A percentile compares a stretch with the other conserved stretches of the same genome.
Evolutionary conservation across 2,888 invertebrate species (phyloP).

Genomic region (Odontocerum albicorne): DNA sequence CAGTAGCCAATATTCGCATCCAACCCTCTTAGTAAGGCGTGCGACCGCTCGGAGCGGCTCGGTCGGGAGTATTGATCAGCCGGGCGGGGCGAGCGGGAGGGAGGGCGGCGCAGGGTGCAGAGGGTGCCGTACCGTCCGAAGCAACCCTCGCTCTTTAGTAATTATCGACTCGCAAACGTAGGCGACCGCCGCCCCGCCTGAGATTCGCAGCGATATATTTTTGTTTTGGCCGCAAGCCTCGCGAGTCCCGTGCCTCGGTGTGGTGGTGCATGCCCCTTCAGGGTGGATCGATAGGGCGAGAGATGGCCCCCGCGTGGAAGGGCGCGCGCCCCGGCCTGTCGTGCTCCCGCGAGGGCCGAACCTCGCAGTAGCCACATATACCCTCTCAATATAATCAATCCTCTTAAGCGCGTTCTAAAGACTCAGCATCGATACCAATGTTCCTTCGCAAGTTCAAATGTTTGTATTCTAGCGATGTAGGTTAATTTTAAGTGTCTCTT

Average conservation of each 20-base stretch:
- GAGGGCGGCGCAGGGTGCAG: slow-evolving; percentile 10
- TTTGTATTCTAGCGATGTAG: slow-evolving; percentile 35
- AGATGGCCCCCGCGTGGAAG: not conserved
- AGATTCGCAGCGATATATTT: slow-evolving; percentile 3
- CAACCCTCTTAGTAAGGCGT: too few relatives aligned
- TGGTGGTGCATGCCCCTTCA: too few relatives aligned
- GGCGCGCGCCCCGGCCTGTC: not conserved
- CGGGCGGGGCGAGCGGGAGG: slow-evolving; percentile 7
- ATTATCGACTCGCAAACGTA: slow-evolving; percentile 25
- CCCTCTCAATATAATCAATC: not conserved
- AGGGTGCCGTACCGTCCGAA: slow-evolving; percentile 9
- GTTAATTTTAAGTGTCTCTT: slow-evolving; percentile 19
- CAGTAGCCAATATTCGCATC: not conserved
- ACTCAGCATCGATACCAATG: slow-evolving; percentile 21
- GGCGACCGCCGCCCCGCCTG: slow-evolving; percentile 6
- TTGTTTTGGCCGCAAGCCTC: slow-evolving; percentile 10
- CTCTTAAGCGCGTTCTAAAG: slow-evolving; percentile 7
- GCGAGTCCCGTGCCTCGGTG: too few relatives aligned
- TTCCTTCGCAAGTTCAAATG: slow-evolving; percentile 36
- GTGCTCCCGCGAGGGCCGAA: not conserved
- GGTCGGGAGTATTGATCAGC: slow-evolving; percentile 27
- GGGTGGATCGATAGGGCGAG: not conserved
- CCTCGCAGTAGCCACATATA: not conserved
- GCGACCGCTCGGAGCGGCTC: slow-evolving; percentile 7
- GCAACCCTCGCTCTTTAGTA: slow-evolving; percentile 16